phyloP scores from a whole-genome alignment of 64 coral and sea anemone species.

The Catalaphyllia jardinei region DNA sequence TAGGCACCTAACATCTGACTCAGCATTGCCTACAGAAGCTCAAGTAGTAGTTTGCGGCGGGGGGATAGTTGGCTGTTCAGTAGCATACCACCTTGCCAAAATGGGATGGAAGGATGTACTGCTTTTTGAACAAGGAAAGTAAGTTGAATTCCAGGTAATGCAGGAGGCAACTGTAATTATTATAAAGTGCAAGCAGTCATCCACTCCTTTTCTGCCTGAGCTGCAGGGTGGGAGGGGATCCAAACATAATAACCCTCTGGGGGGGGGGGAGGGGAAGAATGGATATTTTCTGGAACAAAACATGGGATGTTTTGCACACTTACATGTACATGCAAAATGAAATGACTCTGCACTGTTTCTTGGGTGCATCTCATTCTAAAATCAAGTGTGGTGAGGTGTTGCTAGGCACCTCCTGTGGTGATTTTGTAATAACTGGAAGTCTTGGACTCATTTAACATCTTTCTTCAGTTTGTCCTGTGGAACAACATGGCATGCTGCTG shows the following conservation, averaged over 20 bases:
- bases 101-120: conserved; percentile 89
- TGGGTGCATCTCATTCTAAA: too few species aligned
- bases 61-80: conserved; percentile 83
- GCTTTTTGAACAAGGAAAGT: conserved; percentile 92
- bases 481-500: conserved; percentile 94
- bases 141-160: background rate
- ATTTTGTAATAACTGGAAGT: background rate
- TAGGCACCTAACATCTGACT: conserved; percentile 3
- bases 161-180: background rate
- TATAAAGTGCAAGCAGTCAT: background rate
- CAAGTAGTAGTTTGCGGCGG: conserved; percentile 88
- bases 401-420: too few species aligned
- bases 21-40: conserved; percentile 58
- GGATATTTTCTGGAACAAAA: background rate
- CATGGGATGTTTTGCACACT: background rate
- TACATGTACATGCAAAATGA: background rate
- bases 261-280: background rate
- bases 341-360: too few species aligned
- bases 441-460: background rate
- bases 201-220: background rate
- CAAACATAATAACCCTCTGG: background rate
- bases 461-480: conserved; percentile 78
- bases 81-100: conserved; percentile 92
- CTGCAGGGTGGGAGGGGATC: background rate
- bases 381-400: too few species aligned